Conservation (phyloP, 2,797 vertebrate species). For the Sebastes diploproa region DNA sequence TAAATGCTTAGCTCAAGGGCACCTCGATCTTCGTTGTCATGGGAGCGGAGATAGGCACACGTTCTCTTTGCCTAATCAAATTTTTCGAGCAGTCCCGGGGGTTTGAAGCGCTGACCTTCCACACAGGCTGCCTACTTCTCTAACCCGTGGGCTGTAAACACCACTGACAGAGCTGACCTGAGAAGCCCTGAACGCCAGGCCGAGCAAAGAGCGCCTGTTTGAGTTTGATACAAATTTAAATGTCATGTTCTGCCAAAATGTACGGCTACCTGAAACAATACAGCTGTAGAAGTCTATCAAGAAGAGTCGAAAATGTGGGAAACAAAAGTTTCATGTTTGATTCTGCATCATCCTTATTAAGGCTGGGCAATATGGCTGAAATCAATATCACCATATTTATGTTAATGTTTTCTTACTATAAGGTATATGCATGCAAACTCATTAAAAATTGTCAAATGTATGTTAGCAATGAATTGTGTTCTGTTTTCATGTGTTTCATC, state of each 20-base stretch:
- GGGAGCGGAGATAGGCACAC: conserved; percentile 14
- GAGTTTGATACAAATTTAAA: neutral
- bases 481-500: neutral
- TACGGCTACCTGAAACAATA: neutral
- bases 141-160: conserved; percentile 3
- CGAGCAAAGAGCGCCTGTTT: neutral
- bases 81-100: conserved; percentile 1
- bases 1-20: conserved; percentile 62
- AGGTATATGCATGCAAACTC: neutral
- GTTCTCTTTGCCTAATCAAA: conserved; percentile 41
- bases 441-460: neutral
- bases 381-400: neutral
- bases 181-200: neutral
- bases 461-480: neutral
- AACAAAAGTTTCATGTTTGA: neutral
- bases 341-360: neutral
- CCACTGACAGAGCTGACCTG: neutral
- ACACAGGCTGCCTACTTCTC: neutral
- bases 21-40: conserved; percentile 38
- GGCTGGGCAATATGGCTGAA: neutral
- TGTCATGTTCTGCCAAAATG: neutral
- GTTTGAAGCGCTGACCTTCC: conserved; percentile 23
- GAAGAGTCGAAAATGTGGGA: neutral
- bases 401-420: neutral
- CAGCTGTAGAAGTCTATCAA: neutral